Evolutionary conservation across 2,797 vertebrate genomes (phyloP).

Genomic region (Margarornis squamiger): DNA sequence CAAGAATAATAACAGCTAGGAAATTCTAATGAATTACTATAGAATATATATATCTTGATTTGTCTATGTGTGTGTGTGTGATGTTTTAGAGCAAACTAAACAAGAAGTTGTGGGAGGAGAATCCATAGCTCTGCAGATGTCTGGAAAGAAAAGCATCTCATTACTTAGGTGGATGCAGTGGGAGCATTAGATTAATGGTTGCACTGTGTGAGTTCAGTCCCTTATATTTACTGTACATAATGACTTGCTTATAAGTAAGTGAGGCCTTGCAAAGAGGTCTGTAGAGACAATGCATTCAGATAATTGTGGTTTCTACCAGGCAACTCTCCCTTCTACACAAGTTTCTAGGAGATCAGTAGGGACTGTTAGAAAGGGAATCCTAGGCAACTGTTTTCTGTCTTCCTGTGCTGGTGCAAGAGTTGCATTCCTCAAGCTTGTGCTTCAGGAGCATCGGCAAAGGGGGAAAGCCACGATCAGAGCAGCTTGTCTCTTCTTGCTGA

Average conservation of each 20-base stretch:
- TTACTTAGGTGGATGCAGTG: slow-evolving; percentile 17
- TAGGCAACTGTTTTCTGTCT: background rate
- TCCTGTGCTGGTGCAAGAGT: background rate
- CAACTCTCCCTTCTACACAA: background rate
- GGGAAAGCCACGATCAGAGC: background rate
- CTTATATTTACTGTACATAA: slow-evolving; percentile 43
- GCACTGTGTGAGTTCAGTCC: slow-evolving; percentile 13
- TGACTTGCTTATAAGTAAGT: slow-evolving; percentile 41
- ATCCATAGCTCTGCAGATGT: slow-evolving; percentile 9
- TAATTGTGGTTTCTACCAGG: background rate
- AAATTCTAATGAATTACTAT: background rate
- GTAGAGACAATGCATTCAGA: background rate
- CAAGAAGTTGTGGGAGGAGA: slow-evolving; percentile 23
- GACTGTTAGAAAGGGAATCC: background rate
- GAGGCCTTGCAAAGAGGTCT: slow-evolving; percentile 25
- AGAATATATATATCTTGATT: background rate
- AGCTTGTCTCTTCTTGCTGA: background rate
- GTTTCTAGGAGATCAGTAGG: background rate
- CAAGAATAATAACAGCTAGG: background rate
- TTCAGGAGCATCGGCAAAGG: background rate
- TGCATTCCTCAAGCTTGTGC: background rate
- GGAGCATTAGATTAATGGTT: slow-evolving; percentile 50
- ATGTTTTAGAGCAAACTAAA: background rate
- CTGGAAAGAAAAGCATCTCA: slow-evolving; percentile 39
- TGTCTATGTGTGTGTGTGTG: background rate